Evolutionary conservation across 2,797 vertebrate genomes (phyloP).

Genomic region (Danio choprae): DNA sequence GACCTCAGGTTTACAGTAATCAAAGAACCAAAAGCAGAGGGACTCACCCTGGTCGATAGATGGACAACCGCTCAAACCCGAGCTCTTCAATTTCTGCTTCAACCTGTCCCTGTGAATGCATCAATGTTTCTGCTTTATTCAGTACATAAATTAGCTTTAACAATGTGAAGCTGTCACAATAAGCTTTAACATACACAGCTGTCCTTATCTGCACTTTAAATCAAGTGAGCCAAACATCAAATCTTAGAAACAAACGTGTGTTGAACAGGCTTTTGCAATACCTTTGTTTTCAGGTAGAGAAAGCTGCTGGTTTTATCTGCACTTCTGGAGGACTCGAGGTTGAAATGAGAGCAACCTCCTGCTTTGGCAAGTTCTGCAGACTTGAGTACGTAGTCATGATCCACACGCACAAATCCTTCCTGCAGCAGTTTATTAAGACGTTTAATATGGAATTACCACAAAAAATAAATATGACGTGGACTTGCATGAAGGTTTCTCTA

Average conservation of each 20-base stretch:
- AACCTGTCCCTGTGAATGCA: slow-evolving; percentile 78
- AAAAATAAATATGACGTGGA: not conserved
- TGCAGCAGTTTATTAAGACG: slow-evolving; percentile 59
- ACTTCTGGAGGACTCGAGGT: slow-evolving; percentile 83
- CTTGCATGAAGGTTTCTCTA: not conserved
- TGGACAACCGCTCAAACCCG: slow-evolving; percentile 77
- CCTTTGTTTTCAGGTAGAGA: slow-evolving; percentile 83
- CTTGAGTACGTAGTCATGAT: slow-evolving; percentile 89
- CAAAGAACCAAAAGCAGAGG: not conserved
- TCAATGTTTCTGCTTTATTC: not conserved
- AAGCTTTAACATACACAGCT: not conserved
- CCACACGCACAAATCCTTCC: slow-evolving; percentile 88
- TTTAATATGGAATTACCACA: not conserved
- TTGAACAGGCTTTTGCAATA: slow-evolving; percentile 40
- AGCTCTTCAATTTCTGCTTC: slow-evolving; percentile 78
- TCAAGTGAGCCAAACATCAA: too few relatives aligned
- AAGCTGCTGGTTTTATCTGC: slow-evolving; percentile 80
- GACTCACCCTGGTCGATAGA: slow-evolving; percentile 86
- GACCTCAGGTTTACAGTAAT: not conserved
- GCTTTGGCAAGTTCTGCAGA: slow-evolving; percentile 88
- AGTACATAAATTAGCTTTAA: not conserved
- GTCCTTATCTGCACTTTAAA: not conserved
- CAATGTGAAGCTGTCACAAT: too few relatives aligned
- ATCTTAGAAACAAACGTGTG: not conserved
- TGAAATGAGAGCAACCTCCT: slow-evolving; percentile 88